Evolutionary conservation across 2,113 vertebrate species (phyloP).

Genomic region (Willisornis vidua): DNA sequence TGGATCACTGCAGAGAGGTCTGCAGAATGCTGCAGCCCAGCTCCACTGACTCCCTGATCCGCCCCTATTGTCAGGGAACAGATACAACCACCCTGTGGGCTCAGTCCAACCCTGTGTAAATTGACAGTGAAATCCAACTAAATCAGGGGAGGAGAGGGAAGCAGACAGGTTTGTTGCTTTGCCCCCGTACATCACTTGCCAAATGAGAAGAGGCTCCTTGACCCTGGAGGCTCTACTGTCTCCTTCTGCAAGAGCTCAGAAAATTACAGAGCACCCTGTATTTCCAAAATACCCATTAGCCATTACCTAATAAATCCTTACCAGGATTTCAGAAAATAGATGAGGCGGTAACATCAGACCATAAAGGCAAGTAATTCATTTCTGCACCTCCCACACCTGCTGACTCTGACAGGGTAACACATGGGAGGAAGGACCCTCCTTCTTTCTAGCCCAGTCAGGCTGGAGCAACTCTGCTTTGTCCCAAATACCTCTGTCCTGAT

Average conservation of each 20-base stretch:
- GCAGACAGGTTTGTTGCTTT: neutral
- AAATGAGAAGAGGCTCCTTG: rapidly evolving
- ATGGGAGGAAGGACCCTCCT: neutral
- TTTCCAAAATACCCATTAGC: neutral
- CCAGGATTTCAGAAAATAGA: neutral
- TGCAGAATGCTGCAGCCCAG: neutral
- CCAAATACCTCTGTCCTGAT: neutral
- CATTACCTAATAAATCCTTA: neutral
- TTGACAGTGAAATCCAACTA: neutral
- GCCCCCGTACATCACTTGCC: neutral
- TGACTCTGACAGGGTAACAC: neutral
- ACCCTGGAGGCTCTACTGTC: neutral
- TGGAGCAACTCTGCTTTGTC: neutral
- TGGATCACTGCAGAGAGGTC: neutral
- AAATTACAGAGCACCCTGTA: neutral
- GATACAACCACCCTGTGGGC: neutral
- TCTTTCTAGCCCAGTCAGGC: neutral
- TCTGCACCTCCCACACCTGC: neutral
- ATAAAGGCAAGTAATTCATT: neutral
- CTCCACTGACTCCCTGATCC: neutral
- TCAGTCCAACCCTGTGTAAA: rapidly evolving
- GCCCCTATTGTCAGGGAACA: neutral
- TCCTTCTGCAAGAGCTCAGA: neutral
- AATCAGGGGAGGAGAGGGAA: neutral
- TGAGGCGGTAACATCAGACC: neutral